Conservation (phyloP, 1,140 invertebrate genomes). For the Scaptomyza graminum region DNA sequence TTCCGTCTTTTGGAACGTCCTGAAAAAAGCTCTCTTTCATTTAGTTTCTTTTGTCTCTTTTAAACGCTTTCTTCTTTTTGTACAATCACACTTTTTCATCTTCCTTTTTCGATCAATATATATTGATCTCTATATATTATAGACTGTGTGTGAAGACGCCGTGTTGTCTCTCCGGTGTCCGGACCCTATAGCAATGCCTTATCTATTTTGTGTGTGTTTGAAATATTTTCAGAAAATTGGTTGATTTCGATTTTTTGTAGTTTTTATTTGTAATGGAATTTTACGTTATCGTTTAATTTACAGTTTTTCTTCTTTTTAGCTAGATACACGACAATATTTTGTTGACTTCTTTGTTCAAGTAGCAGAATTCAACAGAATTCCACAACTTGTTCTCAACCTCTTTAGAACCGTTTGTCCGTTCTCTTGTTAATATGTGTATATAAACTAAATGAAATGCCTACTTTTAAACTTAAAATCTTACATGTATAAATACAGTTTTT, state of each 20-base stretch:
- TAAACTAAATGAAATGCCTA: constrained; percentile 74
- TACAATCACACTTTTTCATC: constrained; percentile 39
- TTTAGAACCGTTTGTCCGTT: neutral
- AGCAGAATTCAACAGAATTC: constrained; percentile 7
- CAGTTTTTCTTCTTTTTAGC: constrained; percentile 62
- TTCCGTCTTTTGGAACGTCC: constrained; percentile 50
- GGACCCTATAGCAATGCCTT: neutral
- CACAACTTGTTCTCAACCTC: constrained; percentile 1
- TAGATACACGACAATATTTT: constrained; percentile 48
- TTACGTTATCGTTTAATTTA: constrained; percentile 75
- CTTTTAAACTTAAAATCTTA: constrained; percentile 77
- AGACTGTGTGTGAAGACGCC: constrained; percentile 9
- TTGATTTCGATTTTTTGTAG: constrained; percentile 36
- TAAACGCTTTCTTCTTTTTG: constrained; percentile 32
- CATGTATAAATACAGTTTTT: constrained; percentile 75
- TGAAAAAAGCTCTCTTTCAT: constrained; percentile 16
- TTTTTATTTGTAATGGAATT: constrained; percentile 79
- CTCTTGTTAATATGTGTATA: constrained; percentile 53
- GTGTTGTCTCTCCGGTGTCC: neutral
- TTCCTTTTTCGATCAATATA: constrained; percentile 26
- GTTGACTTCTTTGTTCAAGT: neutral
- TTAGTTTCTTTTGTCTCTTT: neutral
- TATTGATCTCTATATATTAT: constrained; percentile 28
- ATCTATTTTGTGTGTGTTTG: neutral
- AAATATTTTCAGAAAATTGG: constrained; percentile 15